These are phyloP conservation scores for Venturia canescens DNA, from an alignment of 1,140 invertebrate species.

Conservation along the genomic window DNA sequence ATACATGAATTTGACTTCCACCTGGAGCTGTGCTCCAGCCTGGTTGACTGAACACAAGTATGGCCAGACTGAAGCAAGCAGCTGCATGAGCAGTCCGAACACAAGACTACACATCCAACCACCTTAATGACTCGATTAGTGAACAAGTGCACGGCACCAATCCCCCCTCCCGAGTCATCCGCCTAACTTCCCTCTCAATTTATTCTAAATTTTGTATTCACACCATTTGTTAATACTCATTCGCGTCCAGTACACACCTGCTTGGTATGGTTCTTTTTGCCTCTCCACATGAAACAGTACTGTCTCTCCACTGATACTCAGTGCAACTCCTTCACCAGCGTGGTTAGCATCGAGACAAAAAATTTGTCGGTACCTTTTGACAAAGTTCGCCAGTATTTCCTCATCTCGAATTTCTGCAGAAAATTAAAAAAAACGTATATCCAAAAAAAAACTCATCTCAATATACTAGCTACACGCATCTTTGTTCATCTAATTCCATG, in stretches of 20 bases:
- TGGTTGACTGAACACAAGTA: constrained; percentile 41
- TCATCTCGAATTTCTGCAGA: constrained; percentile 22
- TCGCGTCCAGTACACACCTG: constrained; percentile 20
- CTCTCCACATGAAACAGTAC: constrained; percentile 33
- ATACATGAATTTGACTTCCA: constrained; percentile 1
- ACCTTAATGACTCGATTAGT: constrained; percentile 19
- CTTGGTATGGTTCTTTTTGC: constrained; percentile 22
- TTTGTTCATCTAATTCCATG: not conserved
- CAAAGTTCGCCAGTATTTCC: not conserved
- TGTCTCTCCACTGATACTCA: constrained; percentile 13
- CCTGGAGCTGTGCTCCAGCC: constrained; percentile 20
- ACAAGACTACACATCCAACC: constrained; percentile 37
- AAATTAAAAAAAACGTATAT: too few relatives aligned
- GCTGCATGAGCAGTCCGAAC: constrained; percentile 27
- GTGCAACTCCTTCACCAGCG: not conserved
- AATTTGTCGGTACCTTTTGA: constrained; percentile 17
- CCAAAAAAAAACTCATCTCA: not conserved
- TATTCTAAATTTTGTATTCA: constrained; percentile 6
- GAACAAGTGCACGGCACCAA: constrained; percentile 28
- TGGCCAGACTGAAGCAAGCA: constrained; percentile 32
- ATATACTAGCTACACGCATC: constrained; percentile 3
- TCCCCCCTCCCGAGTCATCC: not conserved
- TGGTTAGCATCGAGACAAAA: constrained; percentile 19
- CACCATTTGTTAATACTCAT: not conserved
- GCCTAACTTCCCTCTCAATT: not conserved